phyloP scores from a whole-genome alignment of 2,113 vertebrate genomes.

The Orientallactaga bullata region DNA sequence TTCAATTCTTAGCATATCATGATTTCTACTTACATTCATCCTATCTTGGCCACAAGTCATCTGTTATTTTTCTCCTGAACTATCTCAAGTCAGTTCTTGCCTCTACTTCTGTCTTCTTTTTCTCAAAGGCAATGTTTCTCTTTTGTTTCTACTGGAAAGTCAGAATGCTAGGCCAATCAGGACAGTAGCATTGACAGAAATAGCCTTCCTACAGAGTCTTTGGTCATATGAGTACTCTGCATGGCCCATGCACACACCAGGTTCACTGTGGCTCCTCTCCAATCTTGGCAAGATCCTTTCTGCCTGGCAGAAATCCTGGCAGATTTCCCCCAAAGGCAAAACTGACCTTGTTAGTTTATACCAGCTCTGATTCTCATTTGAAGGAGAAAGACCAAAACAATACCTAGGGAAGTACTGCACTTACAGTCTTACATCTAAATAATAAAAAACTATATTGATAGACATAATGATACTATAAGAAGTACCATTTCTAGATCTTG shows the following conservation, averaged over 20 bases:
- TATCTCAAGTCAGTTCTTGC: not conserved
- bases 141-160: conserved; percentile 34
- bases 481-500: conserved; percentile 7
- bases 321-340: conserved; percentile 24
- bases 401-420: conserved; percentile 4
- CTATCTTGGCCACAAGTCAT: not conserved
- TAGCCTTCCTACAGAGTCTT: conserved; percentile 57
- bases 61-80: not conserved
- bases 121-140: not conserved
- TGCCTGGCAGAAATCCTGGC: conserved; percentile 68
- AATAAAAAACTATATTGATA: not conserved
- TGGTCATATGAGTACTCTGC: conserved; percentile 41
- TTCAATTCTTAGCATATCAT: conserved; percentile 18
- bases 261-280: conserved; percentile 70
- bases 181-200: conserved; percentile 54
- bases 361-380: conserved; percentile 8
- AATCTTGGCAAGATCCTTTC: conserved; percentile 69
- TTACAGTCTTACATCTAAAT: not conserved
- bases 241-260: not conserved
- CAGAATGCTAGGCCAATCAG: conserved; percentile 30
- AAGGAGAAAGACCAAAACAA: conserved; percentile 47
- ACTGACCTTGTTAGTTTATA: conserved; percentile 52
- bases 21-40: not conserved
- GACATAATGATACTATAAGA: conserved; percentile 23
- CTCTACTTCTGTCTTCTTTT: conserved; percentile 27